Base-by-base conservation (phyloP, 2,113 vertebrate species). In the Smithornis capensis region DNA sequence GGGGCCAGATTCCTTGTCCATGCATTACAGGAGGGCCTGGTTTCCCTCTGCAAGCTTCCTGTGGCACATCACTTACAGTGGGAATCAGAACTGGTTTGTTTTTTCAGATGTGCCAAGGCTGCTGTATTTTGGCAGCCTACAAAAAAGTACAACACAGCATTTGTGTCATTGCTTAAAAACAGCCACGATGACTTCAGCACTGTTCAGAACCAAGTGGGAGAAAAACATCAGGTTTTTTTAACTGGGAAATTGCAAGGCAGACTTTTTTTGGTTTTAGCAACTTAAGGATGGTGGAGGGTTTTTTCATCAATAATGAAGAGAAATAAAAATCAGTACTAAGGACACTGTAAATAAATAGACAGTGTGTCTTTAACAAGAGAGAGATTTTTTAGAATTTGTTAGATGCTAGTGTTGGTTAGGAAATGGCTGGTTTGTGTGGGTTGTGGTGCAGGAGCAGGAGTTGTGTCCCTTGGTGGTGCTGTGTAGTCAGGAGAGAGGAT, bases 311-410 rank as follows among this genome's bases (percentile, higher is more conserved):
- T 62, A 71, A 55, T 18, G 42, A 70, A 83, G 40, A 60, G 45
- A 80, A 85, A 47, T 67, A 65, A 52, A 83, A 79, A 57, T 68
- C 47, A 38, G 53, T 85, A 37, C 27, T 74, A 28, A 73, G 83
- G 92, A 47, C 4, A 4, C 53, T 59, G 28, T 45, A 50, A 86
- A 76, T 42, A 65, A 68, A 69, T 19, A 59, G 92, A 74, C 83
- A 70, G 88, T 88, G 91, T 92, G 7, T 74, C 88, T 77, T 96
- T 95, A 83, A 96, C 89, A 96, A 94, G 88, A 86, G 62, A 71
- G 70, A 78, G 83, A 53, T 80, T 47, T 42, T 65, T 45, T 28
- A 37, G 45, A 44, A 28, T 50, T 33, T 22, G 28, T 63, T 74
- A 47, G 75, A 8, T 55, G 27, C 12, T 19, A 25, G 15, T 44